These are phyloP conservation scores for Hydrophis major DNA, from an alignment of 2,797 vertebrate species.

Conservation along the genomic window DNA sequence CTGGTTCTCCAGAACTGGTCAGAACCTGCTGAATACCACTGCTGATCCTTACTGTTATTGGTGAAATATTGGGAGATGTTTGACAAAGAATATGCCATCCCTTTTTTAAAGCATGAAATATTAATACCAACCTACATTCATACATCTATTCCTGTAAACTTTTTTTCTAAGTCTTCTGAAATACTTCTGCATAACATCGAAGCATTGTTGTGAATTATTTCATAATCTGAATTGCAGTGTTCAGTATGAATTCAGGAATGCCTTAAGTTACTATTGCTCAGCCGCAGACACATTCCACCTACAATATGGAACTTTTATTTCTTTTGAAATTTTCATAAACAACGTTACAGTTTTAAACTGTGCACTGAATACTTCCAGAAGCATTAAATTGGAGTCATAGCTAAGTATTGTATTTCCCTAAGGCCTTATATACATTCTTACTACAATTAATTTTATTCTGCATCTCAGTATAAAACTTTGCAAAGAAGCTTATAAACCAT, in stretches of 20 bases:
- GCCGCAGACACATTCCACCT: background rate
- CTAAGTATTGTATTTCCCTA: no score
- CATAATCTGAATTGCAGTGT: background rate
- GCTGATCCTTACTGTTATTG: background rate
- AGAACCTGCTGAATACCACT: no score
- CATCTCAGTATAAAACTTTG: background rate
- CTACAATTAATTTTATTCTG: background rate
- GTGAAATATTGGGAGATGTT: background rate
- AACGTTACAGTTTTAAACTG: background rate
- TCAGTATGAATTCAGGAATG: background rate
- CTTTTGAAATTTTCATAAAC: background rate
- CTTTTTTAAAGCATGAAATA: background rate
- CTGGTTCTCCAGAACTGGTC: no score
- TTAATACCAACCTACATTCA: background rate
- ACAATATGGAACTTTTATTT: background rate
- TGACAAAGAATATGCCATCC: background rate
- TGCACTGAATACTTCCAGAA: background rate
- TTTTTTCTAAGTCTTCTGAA: background rate
- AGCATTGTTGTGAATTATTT: background rate
- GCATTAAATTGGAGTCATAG: background rate
- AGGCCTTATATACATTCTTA: background rate
- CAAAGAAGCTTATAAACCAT: background rate
- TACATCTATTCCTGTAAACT: background rate
- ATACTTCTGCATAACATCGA: background rate
- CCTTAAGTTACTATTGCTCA: background rate